phyloP scores from a whole-genome alignment of 2,888 invertebrate genomes.

The Desoria tigrina region DNA sequence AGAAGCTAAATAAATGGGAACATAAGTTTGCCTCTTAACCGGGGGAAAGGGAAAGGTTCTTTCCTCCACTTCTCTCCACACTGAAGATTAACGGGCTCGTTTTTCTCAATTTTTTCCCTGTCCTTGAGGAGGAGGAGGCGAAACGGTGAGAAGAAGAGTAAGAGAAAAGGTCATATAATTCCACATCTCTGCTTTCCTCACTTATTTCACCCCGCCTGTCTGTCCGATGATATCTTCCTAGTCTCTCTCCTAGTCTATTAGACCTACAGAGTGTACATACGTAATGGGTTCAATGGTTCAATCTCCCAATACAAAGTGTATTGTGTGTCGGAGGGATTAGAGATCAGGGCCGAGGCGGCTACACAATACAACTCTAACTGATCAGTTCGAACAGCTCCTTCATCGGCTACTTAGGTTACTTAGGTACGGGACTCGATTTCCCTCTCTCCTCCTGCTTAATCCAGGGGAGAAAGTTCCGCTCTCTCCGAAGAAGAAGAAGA shows the following conservation, averaged over 20 bases:
- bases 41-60: conserved; percentile 29
- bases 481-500: too few relatives aligned
- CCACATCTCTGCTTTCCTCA: conserved; percentile 19
- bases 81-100: conserved; percentile 49
- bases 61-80: conserved; percentile 24
- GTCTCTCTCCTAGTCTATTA: too few relatives aligned
- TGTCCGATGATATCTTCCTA: neutral
- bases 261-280: too few relatives aligned
- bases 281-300: too few relatives aligned
- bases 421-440: too few relatives aligned
- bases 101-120: conserved; percentile 44
- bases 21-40: conserved; percentile 50
- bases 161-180: conserved; percentile 40
- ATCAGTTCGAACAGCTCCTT: too few relatives aligned
- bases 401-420: too few relatives aligned
- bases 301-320: too few relatives aligned
- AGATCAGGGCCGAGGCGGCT: too few relatives aligned
- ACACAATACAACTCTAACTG: too few relatives aligned
- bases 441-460: too few relatives aligned
- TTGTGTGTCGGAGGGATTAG: conserved; percentile 6
- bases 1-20: conserved; percentile 51
- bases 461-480: too few relatives aligned
- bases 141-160: conserved; percentile 32
- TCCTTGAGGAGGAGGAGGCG: neutral
- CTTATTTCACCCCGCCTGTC: conserved; percentile 12